phyloP scores from a whole-genome alignment of 2,888 invertebrate species.

The Stictocephala bisonia region DNA sequence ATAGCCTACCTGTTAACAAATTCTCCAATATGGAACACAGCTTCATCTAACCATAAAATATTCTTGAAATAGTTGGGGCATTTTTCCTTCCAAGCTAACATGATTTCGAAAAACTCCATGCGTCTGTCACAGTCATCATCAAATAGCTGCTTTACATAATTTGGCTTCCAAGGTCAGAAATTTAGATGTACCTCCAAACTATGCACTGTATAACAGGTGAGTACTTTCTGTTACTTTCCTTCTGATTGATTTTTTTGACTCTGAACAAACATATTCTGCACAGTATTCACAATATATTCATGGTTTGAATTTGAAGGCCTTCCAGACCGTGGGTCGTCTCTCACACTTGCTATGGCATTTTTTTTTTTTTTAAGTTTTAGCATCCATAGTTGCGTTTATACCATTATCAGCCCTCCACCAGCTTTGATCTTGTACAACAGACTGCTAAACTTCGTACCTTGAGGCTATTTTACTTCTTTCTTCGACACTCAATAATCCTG shows the following conservation, averaged over 20 bases:
- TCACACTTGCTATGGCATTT: constrained; percentile 10
- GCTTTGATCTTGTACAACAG: constrained; percentile 14
- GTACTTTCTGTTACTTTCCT: too few species aligned
- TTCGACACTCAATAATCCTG: not conserved
- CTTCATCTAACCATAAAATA: constrained; percentile 25
- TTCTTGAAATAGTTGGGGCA: not conserved
- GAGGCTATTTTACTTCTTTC: constrained; percentile 20
- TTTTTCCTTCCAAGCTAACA: constrained; percentile 34
- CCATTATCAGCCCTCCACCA: constrained; percentile 22
- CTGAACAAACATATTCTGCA: constrained; percentile 9
- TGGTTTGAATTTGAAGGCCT: not conserved
- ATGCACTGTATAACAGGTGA: constrained; percentile 11
- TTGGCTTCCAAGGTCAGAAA: constrained; percentile 18
- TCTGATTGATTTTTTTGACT: not conserved
- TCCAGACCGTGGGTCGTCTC: constrained; percentile 2
- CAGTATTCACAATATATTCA: not conserved
- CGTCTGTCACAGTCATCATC: constrained; percentile 14
- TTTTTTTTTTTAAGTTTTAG: constrained; percentile 16
- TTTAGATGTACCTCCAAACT: not conserved
- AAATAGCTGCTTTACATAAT: constrained; percentile 20
- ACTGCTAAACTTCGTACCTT: constrained; percentile 28
- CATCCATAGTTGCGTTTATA: constrained; percentile 2
- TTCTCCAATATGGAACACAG: constrained; percentile 17
- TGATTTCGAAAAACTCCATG: constrained; percentile 21
- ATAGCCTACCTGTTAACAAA: constrained; percentile 16